Conservation (phyloP, 2,113 vertebrate genomes). For the Microtus ochrogaster region DNA sequence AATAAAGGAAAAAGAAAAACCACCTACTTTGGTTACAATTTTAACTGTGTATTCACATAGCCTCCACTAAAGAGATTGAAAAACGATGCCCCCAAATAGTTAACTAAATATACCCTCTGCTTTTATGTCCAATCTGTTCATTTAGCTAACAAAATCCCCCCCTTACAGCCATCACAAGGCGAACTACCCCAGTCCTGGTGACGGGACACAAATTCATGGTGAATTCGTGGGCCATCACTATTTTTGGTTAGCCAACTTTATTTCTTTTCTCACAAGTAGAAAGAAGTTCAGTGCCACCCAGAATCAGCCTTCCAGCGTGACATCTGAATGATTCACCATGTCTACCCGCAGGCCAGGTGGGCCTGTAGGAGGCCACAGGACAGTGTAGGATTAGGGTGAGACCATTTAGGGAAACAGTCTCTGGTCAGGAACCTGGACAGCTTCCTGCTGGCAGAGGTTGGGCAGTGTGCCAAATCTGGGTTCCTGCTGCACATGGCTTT, state of each 20-base stretch:
- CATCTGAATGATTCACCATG: background rate
- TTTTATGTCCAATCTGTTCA: background rate
- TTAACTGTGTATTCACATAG: background rate
- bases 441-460: background rate
- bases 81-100: background rate
- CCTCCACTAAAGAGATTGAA: background rate
- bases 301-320: background rate
- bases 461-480: background rate
- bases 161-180: background rate
- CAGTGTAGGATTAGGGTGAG: rapidly evolving
- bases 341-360: rapidly evolving
- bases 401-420: background rate
- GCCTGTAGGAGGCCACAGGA: background rate
- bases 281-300: background rate
- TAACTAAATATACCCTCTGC: background rate
- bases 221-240: background rate
- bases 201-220: background rate
- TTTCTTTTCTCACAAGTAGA: slow-evolving; percentile 13
- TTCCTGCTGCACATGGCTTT: background rate
- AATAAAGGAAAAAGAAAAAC: background rate
- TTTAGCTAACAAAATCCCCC: background rate
- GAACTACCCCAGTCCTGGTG: background rate
- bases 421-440: background rate
- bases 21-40: background rate
- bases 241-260: background rate